A percentile compares a stretch with the other conserved stretches of the same genome.
These are phyloP conservation scores for Hirtodrosophila duncani DNA, from an alignment of 2,888 invertebrate genomes.

Conservation along the genomic window DNA sequence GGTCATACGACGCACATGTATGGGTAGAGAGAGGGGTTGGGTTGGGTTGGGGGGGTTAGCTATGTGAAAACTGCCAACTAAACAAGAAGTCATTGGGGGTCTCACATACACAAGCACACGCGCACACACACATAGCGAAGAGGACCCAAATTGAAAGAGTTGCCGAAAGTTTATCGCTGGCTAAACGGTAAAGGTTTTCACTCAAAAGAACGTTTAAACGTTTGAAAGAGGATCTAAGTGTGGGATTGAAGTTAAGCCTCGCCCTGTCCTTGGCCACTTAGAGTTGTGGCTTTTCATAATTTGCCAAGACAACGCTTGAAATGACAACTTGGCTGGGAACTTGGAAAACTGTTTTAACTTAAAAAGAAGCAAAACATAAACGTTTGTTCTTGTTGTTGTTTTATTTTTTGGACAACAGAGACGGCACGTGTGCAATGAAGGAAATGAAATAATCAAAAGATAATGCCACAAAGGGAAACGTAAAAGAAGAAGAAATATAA, in stretches of 20 bases:
- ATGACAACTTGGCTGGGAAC: slow-evolving; percentile 10
- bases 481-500: slow-evolving; percentile 17
- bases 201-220: slow-evolving; percentile 7
- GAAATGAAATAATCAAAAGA: slow-evolving; percentile 69
- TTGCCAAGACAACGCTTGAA: slow-evolving; percentile 36
- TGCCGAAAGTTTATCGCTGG: slow-evolving; percentile 67
- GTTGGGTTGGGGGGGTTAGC: too few species aligned
- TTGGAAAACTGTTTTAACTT: too few species aligned
- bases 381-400: slow-evolving; percentile 19
- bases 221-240: too few species aligned
- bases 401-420: slow-evolving; percentile 7
- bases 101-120: slow-evolving; percentile 1
- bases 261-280: slow-evolving; percentile 35
- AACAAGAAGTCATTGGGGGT: slow-evolving; percentile 61
- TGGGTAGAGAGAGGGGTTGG: too few species aligned
- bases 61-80: slow-evolving; percentile 66
- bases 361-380: slow-evolving; percentile 33
- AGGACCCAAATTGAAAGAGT: slow-evolving; percentile 72
- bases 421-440: slow-evolving; percentile 44
- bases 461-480: slow-evolving; percentile 54
- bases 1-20: slow-evolving; percentile 13
- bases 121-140: slow-evolving; percentile 19
- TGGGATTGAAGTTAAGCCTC: slow-evolving; percentile 17
- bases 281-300: slow-evolving; percentile 53
- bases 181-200: slow-evolving; percentile 53